phyloP scores from a whole-genome alignment of 2,113 vertebrate genomes.

The Suricata suricatta region DNA sequence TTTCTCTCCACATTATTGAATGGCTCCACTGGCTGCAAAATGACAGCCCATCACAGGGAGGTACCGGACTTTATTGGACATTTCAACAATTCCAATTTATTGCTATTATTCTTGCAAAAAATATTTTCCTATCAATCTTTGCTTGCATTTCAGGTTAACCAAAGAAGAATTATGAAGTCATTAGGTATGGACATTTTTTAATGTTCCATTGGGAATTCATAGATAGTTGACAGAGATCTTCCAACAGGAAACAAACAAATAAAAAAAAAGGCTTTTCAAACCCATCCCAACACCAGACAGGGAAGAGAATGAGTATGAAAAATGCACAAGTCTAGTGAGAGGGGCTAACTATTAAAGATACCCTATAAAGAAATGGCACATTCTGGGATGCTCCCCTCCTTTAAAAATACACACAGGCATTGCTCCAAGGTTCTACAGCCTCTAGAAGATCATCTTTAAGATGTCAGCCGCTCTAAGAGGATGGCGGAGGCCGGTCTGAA shows the following conservation, averaged over 20 bases:
- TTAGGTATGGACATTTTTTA: background rate
- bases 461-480: background rate
- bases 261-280: background rate
- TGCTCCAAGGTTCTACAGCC: background rate
- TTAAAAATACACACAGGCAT: background rate
- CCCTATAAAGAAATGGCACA: background rate
- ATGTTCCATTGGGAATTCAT: background rate
- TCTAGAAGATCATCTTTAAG: background rate
- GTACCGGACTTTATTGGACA: background rate
- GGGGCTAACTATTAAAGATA: background rate
- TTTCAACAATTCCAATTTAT: background rate
- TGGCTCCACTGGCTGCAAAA: background rate
- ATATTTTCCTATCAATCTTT: background rate
- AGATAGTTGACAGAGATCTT: conserved; percentile 3
- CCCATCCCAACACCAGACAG: background rate
- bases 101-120: background rate
- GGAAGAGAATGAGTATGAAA: background rate
- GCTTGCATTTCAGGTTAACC: background rate
- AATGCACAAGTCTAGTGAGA: background rate
- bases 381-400: background rate
- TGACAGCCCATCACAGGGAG: background rate
- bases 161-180: background rate
- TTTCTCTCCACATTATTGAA: background rate
- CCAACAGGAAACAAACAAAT: background rate
- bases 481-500: background rate